These are phyloP conservation scores for Hydrolagus affinis DNA, from an alignment of 2,113 vertebrate species.

Conservation along the genomic window DNA sequence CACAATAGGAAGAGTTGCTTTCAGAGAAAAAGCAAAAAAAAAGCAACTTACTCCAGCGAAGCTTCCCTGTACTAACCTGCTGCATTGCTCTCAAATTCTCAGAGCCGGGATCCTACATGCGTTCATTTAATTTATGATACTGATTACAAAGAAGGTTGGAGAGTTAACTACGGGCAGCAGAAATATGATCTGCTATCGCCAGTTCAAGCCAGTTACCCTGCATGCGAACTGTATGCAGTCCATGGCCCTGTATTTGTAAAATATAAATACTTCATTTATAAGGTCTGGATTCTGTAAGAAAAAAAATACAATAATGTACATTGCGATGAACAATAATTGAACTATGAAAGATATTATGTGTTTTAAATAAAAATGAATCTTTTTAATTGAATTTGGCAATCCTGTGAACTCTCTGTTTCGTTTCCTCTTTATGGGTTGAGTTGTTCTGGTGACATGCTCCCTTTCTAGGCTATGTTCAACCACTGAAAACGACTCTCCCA, in stretches of 20 bases:
- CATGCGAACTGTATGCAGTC: slow-evolving; percentile 26
- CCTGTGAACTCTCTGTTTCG: background rate
- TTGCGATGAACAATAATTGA: background rate
- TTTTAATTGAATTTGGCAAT: slow-evolving; percentile 14
- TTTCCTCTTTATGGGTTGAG: too few species aligned
- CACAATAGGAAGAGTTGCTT: too few species aligned
- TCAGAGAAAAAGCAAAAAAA: background rate
- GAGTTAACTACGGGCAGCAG: background rate
- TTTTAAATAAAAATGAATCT: slow-evolving; percentile 26
- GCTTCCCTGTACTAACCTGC: background rate
- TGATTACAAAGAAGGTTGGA: background rate
- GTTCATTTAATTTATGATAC: slow-evolving; percentile 1
- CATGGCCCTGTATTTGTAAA: slow-evolving; percentile 12
- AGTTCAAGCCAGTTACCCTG: background rate
- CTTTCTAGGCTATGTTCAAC: background rate
- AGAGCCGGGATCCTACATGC: background rate
- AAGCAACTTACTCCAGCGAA: background rate
- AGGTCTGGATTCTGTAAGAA: slow-evolving; percentile 19
- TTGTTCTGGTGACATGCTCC: background rate
- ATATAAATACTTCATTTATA: slow-evolving; percentile 24
- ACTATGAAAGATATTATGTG: slow-evolving; percentile 19
- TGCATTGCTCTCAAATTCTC: background rate
- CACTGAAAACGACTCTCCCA: too few species aligned
- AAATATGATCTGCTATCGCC: background rate
- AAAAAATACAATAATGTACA: slow-evolving; percentile 10